Evolutionary conservation across 1,140 invertebrate species (phyloP), one percentile per base, ranked within the genome.

Genomic region (Sitodiplosis mosellana): DNA sequence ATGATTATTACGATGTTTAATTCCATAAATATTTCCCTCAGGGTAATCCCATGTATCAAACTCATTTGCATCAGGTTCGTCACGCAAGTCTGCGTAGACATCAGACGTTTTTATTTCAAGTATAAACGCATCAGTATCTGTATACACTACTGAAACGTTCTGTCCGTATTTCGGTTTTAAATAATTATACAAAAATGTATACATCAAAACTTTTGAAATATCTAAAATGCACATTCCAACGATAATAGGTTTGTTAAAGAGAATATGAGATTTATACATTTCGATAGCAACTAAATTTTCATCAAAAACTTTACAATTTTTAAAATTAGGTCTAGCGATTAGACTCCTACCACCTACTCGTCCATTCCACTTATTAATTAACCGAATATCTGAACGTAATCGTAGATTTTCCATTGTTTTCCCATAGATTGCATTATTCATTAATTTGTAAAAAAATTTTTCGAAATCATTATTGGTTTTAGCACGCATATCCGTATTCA

Each of bases 361-460:
- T 45, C 56, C 54, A 33, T 63, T 50, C 59, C 64, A 65, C 12
- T 53, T 40, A 7, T 53, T 57, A 18, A 60, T 33, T 17, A 70
- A 49, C 58, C 58, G 59, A 2, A 71, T 55, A 55, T 68, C 55
- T 27, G 57, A 56, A 53, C 59, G 52, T 48, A 70, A 69, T 49
- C 60, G 56, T n/a, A 67, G 55, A 58, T 70, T 70, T 58, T 71
- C 67, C 57, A 69, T 69, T 2, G 62, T 65, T 60, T 69, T 69
- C 1, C 66, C 69, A 56, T 64, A 71, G 10, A 69, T 54, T 3
- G 60, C 54, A 56, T 71, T 71, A 52, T 67, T 68, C 51, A 70
- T 59, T 47, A 71, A 48, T 56, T 72, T 71, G 49, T 56, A 71
- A 54, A 72, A 69, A 55, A 69, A 61, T 56, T 68, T 68, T 59